These are phyloP conservation scores for Caenorhabditis macrosperma DNA, from an alignment of 2,888 invertebrate genomes.

Conservation along the genomic window DNA sequence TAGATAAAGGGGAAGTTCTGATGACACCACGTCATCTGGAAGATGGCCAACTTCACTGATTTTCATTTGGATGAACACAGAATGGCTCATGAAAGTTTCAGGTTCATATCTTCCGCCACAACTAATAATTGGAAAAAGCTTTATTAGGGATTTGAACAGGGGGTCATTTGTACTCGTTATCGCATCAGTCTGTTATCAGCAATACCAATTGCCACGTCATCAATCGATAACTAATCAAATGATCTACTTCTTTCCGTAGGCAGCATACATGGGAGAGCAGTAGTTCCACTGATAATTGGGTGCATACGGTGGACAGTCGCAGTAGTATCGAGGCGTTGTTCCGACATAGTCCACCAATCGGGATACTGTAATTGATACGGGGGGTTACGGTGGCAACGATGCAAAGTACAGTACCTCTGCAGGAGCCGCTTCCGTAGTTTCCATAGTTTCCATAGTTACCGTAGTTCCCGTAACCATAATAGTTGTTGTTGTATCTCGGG, in stretches of 20 bases:
- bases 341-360: constrained; percentile 41
- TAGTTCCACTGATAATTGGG: constrained; percentile 50
- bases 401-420: neutral
- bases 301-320: constrained; percentile 48
- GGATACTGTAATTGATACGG: neutral
- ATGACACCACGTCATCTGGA: too few species aligned
- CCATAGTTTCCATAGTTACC: neutral
- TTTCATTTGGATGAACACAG: too few species aligned
- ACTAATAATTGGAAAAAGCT: too few species aligned
- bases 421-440: neutral
- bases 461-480: neutral
- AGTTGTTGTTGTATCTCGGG: constrained; percentile 16
- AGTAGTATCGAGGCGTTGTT: constrained; percentile 30
- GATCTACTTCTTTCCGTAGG: constrained; percentile 2
- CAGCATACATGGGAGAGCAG: constrained; percentile 22
- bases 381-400: neutral
- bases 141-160: too few species aligned
- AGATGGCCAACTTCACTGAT: too few species aligned
- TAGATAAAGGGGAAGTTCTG: too few species aligned
- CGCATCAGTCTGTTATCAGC: too few species aligned
- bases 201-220: neutral
- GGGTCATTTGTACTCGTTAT: too few species aligned
- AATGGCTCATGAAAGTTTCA: too few species aligned
- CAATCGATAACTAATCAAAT: neutral
- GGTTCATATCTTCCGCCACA: too few species aligned